Conservation (phyloP, 2,888 invertebrate species). For the Trissoscelio sp. region DNA sequence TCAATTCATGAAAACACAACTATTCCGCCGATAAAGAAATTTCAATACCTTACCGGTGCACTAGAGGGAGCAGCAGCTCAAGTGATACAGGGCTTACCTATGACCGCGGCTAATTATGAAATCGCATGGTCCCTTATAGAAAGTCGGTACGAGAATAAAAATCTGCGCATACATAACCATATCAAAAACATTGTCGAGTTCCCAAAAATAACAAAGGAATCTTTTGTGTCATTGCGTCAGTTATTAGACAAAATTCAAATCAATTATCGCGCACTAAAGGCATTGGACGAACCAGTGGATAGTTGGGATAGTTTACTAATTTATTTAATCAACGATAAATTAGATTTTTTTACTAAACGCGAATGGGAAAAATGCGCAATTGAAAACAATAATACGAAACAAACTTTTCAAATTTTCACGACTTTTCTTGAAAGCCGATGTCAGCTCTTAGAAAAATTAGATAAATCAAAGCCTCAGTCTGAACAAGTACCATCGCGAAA, state of each 20-base stretch:
- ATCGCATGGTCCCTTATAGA: slow-evolving; percentile 65
- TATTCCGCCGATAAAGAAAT: slow-evolving; percentile 65
- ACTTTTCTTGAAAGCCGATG: not conserved
- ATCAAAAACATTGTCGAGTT: slow-evolving; percentile 59
- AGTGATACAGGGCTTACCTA: slow-evolving; percentile 66
- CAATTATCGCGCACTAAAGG: slow-evolving; percentile 65
- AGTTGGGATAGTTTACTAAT: slow-evolving; percentile 71
- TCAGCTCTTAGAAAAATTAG: slow-evolving; percentile 17
- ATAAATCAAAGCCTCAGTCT: slow-evolving; percentile 14
- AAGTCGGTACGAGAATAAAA: slow-evolving; percentile 65
- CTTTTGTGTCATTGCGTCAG: slow-evolving; percentile 44
- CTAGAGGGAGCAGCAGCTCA: slow-evolving; percentile 52
- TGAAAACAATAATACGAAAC: not conserved
- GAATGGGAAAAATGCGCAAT: slow-evolving; percentile 67
- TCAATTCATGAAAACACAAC: slow-evolving; percentile 65
- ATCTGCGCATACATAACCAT: slow-evolving; percentile 69
- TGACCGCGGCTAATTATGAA: slow-evolving; percentile 66
- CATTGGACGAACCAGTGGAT: slow-evolving; percentile 70
- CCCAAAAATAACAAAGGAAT: slow-evolving; percentile 46
- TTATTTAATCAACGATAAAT: slow-evolving; percentile 69
- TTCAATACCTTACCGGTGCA: slow-evolving; percentile 65
- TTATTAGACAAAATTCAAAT: slow-evolving; percentile 63
- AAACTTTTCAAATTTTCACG: not conserved
- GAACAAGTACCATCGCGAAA: too few species aligned
- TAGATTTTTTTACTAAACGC: slow-evolving; percentile 68